A percentile compares a stretch with the other conserved stretches of the same genome.
These are phyloP conservation scores for Cheumatopsyche charites DNA, from an alignment of 1,140 invertebrate genomes.

Conservation along the genomic window DNA sequence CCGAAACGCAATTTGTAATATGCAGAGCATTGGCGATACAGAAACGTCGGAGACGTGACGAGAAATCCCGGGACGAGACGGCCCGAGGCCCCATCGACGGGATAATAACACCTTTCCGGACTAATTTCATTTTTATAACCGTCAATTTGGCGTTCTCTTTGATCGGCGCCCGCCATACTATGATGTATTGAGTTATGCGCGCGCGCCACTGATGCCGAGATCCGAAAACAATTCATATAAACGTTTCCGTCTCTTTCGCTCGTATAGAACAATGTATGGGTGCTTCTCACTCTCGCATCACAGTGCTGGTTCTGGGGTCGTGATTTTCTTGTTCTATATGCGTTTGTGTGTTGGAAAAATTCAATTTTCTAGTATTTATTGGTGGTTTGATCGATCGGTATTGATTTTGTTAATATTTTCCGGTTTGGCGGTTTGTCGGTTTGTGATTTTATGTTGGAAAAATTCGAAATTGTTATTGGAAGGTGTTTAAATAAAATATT, in stretches of 20 bases:
- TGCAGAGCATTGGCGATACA: slow-evolving; percentile 52
- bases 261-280: background rate
- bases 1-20: slow-evolving; percentile 54
- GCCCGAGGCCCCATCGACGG: slow-evolving; percentile 61
- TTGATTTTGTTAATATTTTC: background rate
- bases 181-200: slow-evolving; percentile 52
- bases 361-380: slow-evolving; percentile 16
- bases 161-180: slow-evolving; percentile 28
- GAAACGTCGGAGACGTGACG: slow-evolving; percentile 57
- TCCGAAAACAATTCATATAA: background rate
- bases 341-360: too few relatives aligned
- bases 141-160: slow-evolving; percentile 57
- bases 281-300: background rate
- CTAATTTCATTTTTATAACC: slow-evolving; percentile 65
- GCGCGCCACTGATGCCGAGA: slow-evolving; percentile 46
- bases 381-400: slow-evolving; percentile 3
- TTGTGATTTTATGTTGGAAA: too few relatives aligned
- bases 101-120: slow-evolving; percentile 65
- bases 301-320: background rate
- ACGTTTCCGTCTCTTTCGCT: slow-evolving; percentile 10
- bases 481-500: too few relatives aligned
- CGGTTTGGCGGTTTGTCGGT: too few relatives aligned
- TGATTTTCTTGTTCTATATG: slow-evolving; percentile 2
- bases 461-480: too few relatives aligned
- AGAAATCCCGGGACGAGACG: slow-evolving; percentile 32